Base-by-base conservation (phyloP, 64 coral and sea anemone species). In the Orbicella faveolata region DNA sequence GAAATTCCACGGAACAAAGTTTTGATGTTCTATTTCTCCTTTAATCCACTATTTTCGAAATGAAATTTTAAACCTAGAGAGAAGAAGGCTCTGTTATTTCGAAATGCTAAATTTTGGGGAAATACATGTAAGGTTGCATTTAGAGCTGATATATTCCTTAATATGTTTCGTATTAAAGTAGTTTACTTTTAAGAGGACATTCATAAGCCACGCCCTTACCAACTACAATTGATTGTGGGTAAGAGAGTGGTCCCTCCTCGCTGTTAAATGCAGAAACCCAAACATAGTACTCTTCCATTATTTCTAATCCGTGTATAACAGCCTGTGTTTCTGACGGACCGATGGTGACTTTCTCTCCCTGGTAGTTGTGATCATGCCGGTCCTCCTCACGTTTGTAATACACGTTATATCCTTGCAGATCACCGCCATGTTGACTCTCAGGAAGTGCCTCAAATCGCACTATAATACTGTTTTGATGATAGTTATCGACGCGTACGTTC, bases 381-480 rank as follows among this genome's bases (percentile, higher is more conserved):
- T 83, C 19, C 18, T 33, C 34, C 23, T 6, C 23, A 6, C 23
- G 9, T 6, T 26, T 35, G 36, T 65, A 66, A 34, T 83, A 83
- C 19, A 83, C 35, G 12, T 66, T 83, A 17, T 83, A 83, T 83
- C 80, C 80, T 23, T 41, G 16, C 15, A 83, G 61, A 1, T 37
- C 16, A 2, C 80, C 80, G 33, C 62, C n/a, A 34, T 67, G 59
- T 8, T 35, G 34, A 18, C 18, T 62, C 39, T 1, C 15, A 44
- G 80, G 80, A 83, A 83, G 12, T 15, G 34, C 34, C 17, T 83
- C 6, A 35, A 34, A 66, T 83, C 5, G 25, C 39, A 83, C 80
- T 16, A 19, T 34, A 1, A 83, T 16, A 48, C 17, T 41, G 16
- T 33, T 6, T 62, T 57, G n/a, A 35, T 30, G 17, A 1, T 63